A percentile compares a stretch with the other conserved stretches of the same genome.
Conservation (phyloP, 2,113 vertebrate species). For the Nannospalax galili region DNA sequence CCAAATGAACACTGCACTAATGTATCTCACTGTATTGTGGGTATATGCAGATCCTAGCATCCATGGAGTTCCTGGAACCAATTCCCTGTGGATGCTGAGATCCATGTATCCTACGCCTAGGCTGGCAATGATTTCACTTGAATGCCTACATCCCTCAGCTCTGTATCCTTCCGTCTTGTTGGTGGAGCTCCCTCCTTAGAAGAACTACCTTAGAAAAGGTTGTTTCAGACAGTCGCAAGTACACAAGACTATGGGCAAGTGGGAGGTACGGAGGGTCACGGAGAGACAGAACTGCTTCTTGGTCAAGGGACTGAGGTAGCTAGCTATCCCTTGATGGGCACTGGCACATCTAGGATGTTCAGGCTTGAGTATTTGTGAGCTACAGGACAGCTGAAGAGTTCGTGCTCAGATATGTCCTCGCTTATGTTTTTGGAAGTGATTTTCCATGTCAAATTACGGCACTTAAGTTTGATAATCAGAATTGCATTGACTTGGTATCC, state of each 20-base stretch:
- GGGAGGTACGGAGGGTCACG: background rate
- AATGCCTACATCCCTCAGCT: background rate
- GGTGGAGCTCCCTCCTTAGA: background rate
- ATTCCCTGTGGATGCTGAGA: background rate
- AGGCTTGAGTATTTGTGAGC: background rate
- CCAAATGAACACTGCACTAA: background rate
- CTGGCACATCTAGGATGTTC: background rate
- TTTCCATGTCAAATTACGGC: background rate
- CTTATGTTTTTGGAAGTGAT: slow-evolving; percentile 2
- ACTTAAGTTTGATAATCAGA: background rate
- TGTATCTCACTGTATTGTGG: background rate
- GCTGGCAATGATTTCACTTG: background rate
- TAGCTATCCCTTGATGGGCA: too few relatives aligned
- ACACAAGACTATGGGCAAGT: background rate
- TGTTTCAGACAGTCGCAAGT: background rate
- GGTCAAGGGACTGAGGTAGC: background rate
- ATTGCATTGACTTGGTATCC: background rate
- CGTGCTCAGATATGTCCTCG: background rate
- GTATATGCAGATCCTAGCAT: background rate
- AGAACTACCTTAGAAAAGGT: background rate
- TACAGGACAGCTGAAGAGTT: background rate
- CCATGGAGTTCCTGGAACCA: background rate
- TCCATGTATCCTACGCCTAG: background rate
- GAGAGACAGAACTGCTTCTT: background rate
- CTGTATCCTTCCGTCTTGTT: background rate